Conservation (phyloP, 2,113 vertebrate genomes). For the Eubucco bourcierii region DNA sequence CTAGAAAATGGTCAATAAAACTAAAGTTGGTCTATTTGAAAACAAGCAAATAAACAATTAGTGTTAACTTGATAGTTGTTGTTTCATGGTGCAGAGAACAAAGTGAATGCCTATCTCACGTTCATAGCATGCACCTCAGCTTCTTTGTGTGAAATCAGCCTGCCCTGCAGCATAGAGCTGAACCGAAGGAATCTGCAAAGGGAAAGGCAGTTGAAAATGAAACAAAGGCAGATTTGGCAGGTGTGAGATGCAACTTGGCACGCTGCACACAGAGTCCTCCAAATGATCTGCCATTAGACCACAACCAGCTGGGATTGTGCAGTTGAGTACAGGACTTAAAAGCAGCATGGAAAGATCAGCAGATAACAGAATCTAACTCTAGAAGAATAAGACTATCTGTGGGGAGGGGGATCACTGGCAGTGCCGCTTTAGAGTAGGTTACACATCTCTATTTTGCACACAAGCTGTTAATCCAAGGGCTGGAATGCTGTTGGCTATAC, state of each 20-base stretch:
- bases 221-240: not conserved
- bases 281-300: not conserved
- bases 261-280: not conserved
- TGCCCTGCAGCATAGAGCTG: not conserved
- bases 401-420: not conserved
- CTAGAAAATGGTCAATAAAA: not conserved
- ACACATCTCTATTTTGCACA: not conserved
- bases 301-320: accelerated
- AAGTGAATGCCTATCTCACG: not conserved
- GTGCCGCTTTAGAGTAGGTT: not conserved
- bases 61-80: not conserved
- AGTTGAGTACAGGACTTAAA: not conserved
- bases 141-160: not conserved
- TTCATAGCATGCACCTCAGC: not conserved
- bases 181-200: not conserved
- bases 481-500: not conserved
- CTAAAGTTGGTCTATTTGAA: not conserved
- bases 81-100: not conserved
- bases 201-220: not conserved
- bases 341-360: not conserved
- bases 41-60: not conserved
- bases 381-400: not conserved
- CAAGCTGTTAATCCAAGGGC: not conserved
- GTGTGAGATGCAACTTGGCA: not conserved
- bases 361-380: not conserved